Evolutionary conservation across 2,797 vertebrate species (phyloP), one percentile per base, ranked within the genome.

Genomic region (Cephalopachus bancanus): DNA sequence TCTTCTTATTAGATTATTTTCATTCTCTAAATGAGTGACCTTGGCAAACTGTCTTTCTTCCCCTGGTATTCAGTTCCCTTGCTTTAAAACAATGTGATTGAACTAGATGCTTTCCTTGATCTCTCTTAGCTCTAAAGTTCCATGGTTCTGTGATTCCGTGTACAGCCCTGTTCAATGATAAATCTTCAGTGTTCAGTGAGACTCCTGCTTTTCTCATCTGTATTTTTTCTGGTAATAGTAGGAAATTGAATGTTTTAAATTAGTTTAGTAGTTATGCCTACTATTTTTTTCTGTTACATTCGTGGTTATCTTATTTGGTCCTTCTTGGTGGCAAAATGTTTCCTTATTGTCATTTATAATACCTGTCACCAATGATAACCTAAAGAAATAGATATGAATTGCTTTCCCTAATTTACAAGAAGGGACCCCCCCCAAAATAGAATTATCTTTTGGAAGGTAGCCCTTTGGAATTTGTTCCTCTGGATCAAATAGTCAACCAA

Each of bases 271-370:
- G 62, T 22, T 55, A 19, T 28, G 57, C 53, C 33, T 87, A 62
- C 53, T 72, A 20, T 84, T 93, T 84, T 93, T 94, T 57, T 59
- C 30, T 91, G 55, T 90, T 49, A 84, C 60, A 80, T 2, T 87
- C 16, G 19, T 20, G 19, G 22, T 30, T 79, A 30, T 89, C 59
- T 91, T 96, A 76, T 79, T 94, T 85, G 37, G 59, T 79, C 11
- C 37, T 91, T 92, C 53, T 79, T 30, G 26, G 49, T 60, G 83
- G 19, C 10, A 83, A 85, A 89, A 51, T 59, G 22, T 69, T 86
- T 92, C 69, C n/a, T 89, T 3, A 1, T 28, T 74, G 71, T 44
- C 44, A 87, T 74, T 96, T 86, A 64, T 81, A 72, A 30, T 59
- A 57, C 10, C 49, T 49, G 33, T 71, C 78, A 72, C 11, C 44